These are phyloP conservation scores for Misgurnus anguillicaudatus DNA, from an alignment of 2,113 vertebrate species.

Conservation along the genomic window DNA sequence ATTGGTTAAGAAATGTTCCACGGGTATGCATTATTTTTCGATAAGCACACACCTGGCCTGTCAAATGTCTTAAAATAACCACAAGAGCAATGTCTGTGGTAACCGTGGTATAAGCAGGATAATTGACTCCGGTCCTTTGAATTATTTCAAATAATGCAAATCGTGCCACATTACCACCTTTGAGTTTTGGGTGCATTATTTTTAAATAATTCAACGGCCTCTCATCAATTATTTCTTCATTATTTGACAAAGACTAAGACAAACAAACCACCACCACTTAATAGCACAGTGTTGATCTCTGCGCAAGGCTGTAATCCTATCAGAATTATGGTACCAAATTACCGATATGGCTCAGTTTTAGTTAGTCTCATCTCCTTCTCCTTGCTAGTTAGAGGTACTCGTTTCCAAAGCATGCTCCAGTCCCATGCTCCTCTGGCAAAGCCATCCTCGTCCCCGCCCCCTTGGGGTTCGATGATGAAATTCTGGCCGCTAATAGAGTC, in stretches of 20 bases:
- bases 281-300: neutral
- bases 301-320: conserved; percentile 24
- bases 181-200: no score
- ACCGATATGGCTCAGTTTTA: conserved; percentile 98
- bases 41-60: no score
- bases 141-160: no score
- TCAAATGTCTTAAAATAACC: no score
- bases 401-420: conserved; percentile 99
- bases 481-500: conserved; percentile 94
- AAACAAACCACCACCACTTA: conserved; percentile 32
- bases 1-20: no score
- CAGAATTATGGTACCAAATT: conserved; percentile 58
- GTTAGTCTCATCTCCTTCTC: conserved; percentile 91
- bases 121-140: no score
- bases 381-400: conserved; percentile 86
- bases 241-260: neutral
- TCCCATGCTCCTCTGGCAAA: conserved; percentile 99
- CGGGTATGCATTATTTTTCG: no score
- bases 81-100: no score
- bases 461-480: conserved; percentile 87
- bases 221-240: no score
- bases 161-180: no score
- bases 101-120: no score
- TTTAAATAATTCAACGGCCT: no score
- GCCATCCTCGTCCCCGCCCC: conserved; percentile 94